Evolutionary conservation across 2,797 vertebrate genomes (phyloP), one percentile per base, ranked within the genome.

Genomic region (Brachyalestes nurse): DNA sequence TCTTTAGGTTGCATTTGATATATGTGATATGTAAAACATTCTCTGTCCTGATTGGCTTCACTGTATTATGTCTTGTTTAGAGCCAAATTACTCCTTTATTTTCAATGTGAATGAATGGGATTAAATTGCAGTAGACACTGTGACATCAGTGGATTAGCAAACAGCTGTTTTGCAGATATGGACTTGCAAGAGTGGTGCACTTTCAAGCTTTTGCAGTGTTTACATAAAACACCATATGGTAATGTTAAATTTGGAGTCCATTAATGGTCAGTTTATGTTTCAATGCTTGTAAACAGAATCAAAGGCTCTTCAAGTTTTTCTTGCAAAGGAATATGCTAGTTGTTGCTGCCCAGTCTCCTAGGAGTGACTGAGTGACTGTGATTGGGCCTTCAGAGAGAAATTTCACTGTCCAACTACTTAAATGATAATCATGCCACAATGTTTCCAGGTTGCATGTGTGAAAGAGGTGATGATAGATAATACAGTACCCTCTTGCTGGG

Each of bases 351-450:
- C 58, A n/a, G 21, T 25, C 6, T 62, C 58, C 19, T 25, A 62
- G 45, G 42, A 49, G 40, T 61, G 13, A n/a, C 40, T 74, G 13
- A 51, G 73, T 51, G n/a, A n/a, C n/a, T 40, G 45, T 49, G 38
- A 75, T 40, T 19, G 47, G 60, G 73, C 38, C 61, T 65, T 76
- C 14, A 16, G 42, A 60, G 21, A 7, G 73, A 14, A 74, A 75
- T 47, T 49, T 75, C 57, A 19, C 45, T 53, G 60, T 65, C 74
- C 19, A 25, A 53, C 74, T 65, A 47, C 45, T 21, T 49, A 53
- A 53, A 64, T 51, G 45, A 34, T 40, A 8, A 9, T 49, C 53
- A 60, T 53, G 74, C 23, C 60, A 55, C 38, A 38, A 72, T 19
- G 2, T 55, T 55, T 55, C 49, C 2, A 25, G 70, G 25, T 55